Evolutionary conservation across 2,888 invertebrate species (phyloP), one percentile per base, ranked within the genome.

Genomic region (Oscheius sp.): DNA sequence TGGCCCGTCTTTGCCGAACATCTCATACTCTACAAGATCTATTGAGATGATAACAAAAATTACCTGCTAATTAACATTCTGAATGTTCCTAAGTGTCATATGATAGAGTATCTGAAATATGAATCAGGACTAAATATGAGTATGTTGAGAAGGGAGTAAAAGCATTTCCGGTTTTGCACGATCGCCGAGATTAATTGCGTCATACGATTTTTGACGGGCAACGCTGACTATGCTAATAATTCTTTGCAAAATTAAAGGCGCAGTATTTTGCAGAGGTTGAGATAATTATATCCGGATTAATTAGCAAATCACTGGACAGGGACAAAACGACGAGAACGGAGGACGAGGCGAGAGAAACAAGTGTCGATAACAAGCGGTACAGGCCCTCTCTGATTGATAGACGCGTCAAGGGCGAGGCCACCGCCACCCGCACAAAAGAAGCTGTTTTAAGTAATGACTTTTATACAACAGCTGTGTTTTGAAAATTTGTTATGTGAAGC

Each of bases 291-390:
- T 6, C 45, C n/a, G 47, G 47, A 47, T 47, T n/a, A n/a, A 5
- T 20, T 54, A 33, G 30, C 51, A 28, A 33, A n/a, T 54, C 28
- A 12, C 20, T 54, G 12, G 17, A 33, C 38, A 59, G 59, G 41
- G 59, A 44, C 47, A 33, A 54, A 33, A 12, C 33, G 17, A 33
- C 54, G 59, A 44, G 38, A 24, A 22, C 26, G n/a, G 57, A 57
- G 41, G 59, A 44, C 44, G 59, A 59, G 59, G 59, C 22, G 44
- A 41, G 28, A 59, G 59, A 44, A 59, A 59, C 59, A 59, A 59
- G 59, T 59, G 59, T 59, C 59, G 59, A 59, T 59, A 59, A 59
- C 59, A 59, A 59, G 59, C 59, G 59, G 59, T 59, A 59, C 59
- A 59, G 59, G 59, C 6, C 24, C 57, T 41, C 20, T 33, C 59